A percentile compares a stretch with the other conserved stretches of the same genome.
phyloP scores from a whole-genome alignment of 2,888 invertebrate species.

The Siphlonurus alternatus region DNA sequence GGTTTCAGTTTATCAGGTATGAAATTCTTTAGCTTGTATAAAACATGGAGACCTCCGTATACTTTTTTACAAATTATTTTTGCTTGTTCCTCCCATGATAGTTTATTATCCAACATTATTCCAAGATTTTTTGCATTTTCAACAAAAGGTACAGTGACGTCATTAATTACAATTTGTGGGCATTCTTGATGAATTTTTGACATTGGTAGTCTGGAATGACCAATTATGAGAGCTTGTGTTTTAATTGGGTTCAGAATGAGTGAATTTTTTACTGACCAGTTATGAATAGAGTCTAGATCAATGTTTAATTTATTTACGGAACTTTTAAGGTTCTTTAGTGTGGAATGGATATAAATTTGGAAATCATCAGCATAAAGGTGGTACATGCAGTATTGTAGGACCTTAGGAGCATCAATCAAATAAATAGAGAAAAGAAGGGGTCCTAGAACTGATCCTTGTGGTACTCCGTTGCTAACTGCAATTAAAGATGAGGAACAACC shows the following conservation, averaged over 20 bases:
- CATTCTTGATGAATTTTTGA: not conserved
- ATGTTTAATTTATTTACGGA: not conserved
- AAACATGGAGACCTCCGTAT: too few species aligned
- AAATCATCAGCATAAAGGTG: not conserved
- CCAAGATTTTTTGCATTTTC: too few species aligned
- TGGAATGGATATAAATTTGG: not conserved
- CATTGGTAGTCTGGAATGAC: not conserved
- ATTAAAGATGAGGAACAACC: not conserved
- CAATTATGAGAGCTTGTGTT: not conserved
- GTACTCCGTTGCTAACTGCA: not conserved
- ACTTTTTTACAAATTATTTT: too few species aligned
- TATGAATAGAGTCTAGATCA: not conserved
- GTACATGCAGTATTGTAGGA: not conserved
- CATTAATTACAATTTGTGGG: not conserved
- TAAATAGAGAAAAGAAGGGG: not conserved
- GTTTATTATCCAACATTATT: too few species aligned
- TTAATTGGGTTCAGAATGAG: not conserved
- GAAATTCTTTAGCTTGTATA: too few species aligned
- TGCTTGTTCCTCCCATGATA: too few species aligned
- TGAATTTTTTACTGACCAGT: not conserved
- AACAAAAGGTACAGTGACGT: too few species aligned
- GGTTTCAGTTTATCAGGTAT: too few species aligned
- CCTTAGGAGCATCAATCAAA: not conserved
- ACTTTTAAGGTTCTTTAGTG: not conserved
- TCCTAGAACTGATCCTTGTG: not conserved